Conservation (phyloP, 2,888 invertebrate species). For the Epinotia brunnichana region DNA sequence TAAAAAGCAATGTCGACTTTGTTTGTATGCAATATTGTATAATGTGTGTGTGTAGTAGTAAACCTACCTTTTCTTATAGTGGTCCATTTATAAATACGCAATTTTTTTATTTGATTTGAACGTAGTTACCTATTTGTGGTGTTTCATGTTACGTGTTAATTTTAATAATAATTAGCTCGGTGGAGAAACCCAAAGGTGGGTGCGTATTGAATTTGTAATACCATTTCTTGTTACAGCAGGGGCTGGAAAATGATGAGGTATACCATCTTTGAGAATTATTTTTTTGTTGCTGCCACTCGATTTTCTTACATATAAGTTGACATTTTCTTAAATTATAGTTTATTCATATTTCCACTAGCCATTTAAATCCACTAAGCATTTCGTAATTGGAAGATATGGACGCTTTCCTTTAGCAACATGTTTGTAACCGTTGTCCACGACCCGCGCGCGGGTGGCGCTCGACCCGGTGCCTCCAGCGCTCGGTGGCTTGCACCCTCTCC, state of each 20-base stretch:
- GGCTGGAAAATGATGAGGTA: constrained; percentile 97
- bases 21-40: constrained; percentile 57
- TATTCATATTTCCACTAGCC: constrained; percentile 80
- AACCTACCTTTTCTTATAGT: constrained; percentile 41
- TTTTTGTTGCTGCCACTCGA: constrained; percentile 83
- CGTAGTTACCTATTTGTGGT: constrained; percentile 19
- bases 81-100: constrained; percentile 34
- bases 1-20: constrained; percentile 54
- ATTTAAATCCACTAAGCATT: constrained; percentile 76
- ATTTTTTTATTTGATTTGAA: constrained; percentile 30
- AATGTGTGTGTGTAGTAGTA: constrained; percentile 46
- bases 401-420: constrained; percentile 79
- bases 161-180: too few species aligned
- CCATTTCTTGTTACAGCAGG: constrained; percentile 91
- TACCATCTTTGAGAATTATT: constrained; percentile 84
- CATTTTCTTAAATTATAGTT: constrained; percentile 58
- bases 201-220: constrained; percentile 84
- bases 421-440: constrained; percentile 65
- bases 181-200: constrained; percentile 80
- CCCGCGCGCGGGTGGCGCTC: not conserved
- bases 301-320: constrained; percentile 79
- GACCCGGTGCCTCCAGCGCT: not conserved
- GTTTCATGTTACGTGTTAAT: constrained; percentile 56
- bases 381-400: constrained; percentile 81
- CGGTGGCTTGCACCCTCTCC: constrained; percentile 1